Evolutionary conservation across 2,888 invertebrate genomes (phyloP).

Genomic region (Eugnorisma glareosa): DNA sequence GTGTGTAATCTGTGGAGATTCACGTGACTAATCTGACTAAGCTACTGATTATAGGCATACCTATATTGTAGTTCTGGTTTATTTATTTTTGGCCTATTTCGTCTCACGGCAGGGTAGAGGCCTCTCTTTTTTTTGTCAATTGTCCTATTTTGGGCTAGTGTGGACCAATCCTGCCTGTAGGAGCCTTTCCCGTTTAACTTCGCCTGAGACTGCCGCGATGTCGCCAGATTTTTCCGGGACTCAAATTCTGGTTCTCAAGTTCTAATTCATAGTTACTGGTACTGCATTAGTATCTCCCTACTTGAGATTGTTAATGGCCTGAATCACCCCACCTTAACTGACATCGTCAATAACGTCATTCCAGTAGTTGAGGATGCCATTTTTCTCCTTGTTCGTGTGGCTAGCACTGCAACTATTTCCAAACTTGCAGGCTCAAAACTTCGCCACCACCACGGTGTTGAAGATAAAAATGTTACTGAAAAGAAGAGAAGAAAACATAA

Average conservation of each 20-base stretch:
- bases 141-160: not conserved
- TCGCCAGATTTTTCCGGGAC: not conserved
- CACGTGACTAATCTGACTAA: constrained; percentile 31
- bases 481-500: not conserved
- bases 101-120: not conserved
- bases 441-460: not conserved
- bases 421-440: not conserved
- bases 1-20: constrained; percentile 19
- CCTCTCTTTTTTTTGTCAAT: not conserved
- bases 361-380: not conserved
- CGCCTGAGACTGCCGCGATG: not conserved
- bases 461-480: not conserved
- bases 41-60: constrained; percentile 3
- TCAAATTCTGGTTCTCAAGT: not conserved
- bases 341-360: not conserved
- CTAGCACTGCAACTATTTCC: not conserved
- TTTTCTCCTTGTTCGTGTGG: not conserved
- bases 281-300: not conserved
- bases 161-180: not conserved
- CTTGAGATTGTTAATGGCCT: not conserved
- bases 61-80: constrained; percentile 2
- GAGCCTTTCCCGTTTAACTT: not conserved
- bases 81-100: not conserved
- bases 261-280: not conserved
- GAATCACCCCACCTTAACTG: not conserved